A percentile compares a stretch with the other conserved stretches of the same genome.
Conservation (phyloP, 1,140 invertebrate species). For the Idris sp. region DNA sequence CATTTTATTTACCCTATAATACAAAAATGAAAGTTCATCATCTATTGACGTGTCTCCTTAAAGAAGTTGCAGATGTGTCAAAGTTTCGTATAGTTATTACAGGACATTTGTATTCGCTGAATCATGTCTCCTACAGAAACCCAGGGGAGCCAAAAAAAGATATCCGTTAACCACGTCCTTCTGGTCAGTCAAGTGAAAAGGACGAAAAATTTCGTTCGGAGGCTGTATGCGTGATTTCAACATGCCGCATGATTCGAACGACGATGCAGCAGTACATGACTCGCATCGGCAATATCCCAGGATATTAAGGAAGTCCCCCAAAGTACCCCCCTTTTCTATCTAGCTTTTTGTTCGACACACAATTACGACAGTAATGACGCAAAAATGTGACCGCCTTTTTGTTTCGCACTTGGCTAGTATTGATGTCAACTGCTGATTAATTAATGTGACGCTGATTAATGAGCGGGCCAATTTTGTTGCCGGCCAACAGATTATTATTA, state of each 20-base stretch:
- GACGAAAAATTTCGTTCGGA: constrained; percentile 49
- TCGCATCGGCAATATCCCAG: constrained; percentile 54
- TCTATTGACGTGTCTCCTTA: not conserved
- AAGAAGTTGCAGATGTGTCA: constrained; percentile 31
- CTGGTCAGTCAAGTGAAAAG: constrained; percentile 56
- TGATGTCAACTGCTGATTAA: constrained; percentile 46
- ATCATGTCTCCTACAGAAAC: constrained; percentile 16
- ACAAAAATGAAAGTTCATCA: too few relatives aligned
- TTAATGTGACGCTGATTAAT: constrained; percentile 42
- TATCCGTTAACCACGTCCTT: constrained; percentile 51
- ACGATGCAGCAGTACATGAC: constrained; percentile 51
- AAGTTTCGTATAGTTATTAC: constrained; percentile 34
- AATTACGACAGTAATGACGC: constrained; percentile 49
- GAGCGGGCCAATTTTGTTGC: constrained; percentile 19
- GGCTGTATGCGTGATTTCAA: constrained; percentile 36
- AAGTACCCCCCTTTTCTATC: constrained; percentile 45
- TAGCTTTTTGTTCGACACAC: constrained; percentile 44
- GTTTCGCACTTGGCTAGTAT: constrained; percentile 27
- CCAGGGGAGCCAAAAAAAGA: constrained; percentile 30
- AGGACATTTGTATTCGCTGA: constrained; percentile 50
- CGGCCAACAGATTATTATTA: constrained; percentile 19
- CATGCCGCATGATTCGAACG: constrained; percentile 51
- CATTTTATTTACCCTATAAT: too few relatives aligned
- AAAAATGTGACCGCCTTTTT: constrained; percentile 8
- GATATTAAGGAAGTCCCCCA: constrained; percentile 55